Base-by-base conservation (phyloP, 2,113 vertebrate genomes). In the Eublepharis macularius region DNA sequence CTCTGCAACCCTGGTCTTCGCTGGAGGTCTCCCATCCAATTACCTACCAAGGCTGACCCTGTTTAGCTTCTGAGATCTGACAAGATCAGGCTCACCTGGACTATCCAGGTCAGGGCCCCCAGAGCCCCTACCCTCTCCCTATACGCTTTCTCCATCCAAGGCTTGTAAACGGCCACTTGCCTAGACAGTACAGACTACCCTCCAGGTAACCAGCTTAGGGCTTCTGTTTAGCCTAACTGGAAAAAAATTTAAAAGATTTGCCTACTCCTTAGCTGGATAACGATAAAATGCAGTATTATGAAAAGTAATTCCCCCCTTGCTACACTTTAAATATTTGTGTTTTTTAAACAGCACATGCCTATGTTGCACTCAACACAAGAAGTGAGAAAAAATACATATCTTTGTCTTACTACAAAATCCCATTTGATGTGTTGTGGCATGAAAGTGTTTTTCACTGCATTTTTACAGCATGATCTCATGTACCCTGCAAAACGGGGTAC, bases 371-470 rank as follows among this genome's bases (percentile, higher is more conserved):
- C 77, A 86, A 69, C 96, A 95, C 95, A 93, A 70, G 80, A 47
- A 82, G 91, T 90, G 87, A 95, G 96, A 95, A 96, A 85, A 84
- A 54, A 78, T 63, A 47, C 29, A 11, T 47, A 95, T 96, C 93
- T 92, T 95, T 93, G 96, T 94, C 96, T 96, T 96, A 98, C 97
- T 95, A 95, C 96, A 98, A 98, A 98, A 98, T 97, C 97, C 96
- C 95, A 96, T 97, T 96, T 93, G 98, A 98, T 99, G 96, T 97
- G 98, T 98, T 92, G 97, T 84, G 96, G 98, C 98, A 98, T 87
- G 98, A 98, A 97, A 95, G 96, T 97, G 97, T 98, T 98, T 98
- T 99, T 98, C 96, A 97, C 95, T 97, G 96, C 96, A 99, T 99
- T 99, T 99, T 98, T 99, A 94, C 95, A 95, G 96, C 93, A 96